A percentile compares a stretch with the other conserved stretches of the same genome.
These are phyloP conservation scores for Oegoconia quadripuncta DNA, from an alignment of 2,888 invertebrate genomes.

Conservation along the genomic window DNA sequence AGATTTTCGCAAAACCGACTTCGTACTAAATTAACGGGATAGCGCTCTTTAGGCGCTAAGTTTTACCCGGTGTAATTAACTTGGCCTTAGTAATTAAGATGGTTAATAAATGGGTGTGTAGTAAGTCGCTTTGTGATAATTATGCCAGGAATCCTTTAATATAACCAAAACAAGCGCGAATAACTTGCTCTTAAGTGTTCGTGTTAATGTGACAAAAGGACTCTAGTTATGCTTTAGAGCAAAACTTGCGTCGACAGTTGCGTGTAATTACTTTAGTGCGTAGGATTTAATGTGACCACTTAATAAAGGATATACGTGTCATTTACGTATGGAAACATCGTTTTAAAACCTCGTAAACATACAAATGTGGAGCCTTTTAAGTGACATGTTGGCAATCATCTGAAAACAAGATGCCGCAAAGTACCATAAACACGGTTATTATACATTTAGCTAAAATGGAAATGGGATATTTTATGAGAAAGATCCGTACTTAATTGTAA, in stretches of 20 bases:
- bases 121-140: slow-evolving; percentile 72
- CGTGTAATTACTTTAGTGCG: slow-evolving; percentile 36
- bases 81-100: slow-evolving; percentile 75
- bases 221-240: slow-evolving; percentile 45
- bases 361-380: slow-evolving; percentile 8
- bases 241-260: slow-evolving; percentile 38
- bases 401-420: slow-evolving; percentile 15
- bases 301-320: slow-evolving; percentile 20
- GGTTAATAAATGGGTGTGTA: slow-evolving; percentile 74
- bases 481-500: not conserved
- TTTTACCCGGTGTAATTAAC: slow-evolving; percentile 71
- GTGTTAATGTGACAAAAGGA: slow-evolving; percentile 54
- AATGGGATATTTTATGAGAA: slow-evolving; percentile 5
- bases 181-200: slow-evolving; percentile 50
- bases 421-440: slow-evolving; percentile 14
- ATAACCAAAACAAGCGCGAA: slow-evolving; percentile 63
- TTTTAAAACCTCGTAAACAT: slow-evolving; percentile 18
- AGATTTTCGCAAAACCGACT: slow-evolving; percentile 55
- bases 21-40: slow-evolving; percentile 66
- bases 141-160: slow-evolving; percentile 73
- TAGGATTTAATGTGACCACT: slow-evolving; percentile 32
- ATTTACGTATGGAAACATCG: slow-evolving; percentile 14
- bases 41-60: slow-evolving; percentile 68
- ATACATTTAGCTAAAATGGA: slow-evolving; percentile 9
- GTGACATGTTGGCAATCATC: slow-evolving; percentile 14